Evolutionary conservation across 2,797 vertebrate species (phyloP).

Genomic region (Lindbergichthys nudifrons): DNA sequence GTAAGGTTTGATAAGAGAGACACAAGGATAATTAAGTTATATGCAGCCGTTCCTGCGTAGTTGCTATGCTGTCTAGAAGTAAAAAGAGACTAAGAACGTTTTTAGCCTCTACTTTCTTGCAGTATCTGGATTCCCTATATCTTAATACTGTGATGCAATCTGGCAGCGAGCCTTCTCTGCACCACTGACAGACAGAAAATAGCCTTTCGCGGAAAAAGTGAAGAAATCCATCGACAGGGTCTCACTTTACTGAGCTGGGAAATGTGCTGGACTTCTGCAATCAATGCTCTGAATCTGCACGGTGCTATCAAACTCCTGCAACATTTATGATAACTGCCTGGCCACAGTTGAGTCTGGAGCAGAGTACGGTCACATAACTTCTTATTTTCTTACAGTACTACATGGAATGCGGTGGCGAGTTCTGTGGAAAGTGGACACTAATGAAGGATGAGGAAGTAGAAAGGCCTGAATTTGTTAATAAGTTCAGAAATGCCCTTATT

Average conservation of each 20-base stretch:
- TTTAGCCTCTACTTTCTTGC: conserved; percentile 9
- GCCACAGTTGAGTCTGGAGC: conserved; percentile 18
- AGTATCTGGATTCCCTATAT: conserved; percentile 29
- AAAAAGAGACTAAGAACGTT: conserved; percentile 8
- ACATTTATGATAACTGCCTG: conserved; percentile 57
- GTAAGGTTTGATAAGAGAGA: conserved; percentile 18
- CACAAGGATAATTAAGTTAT: conserved; percentile 10
- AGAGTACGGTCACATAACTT: conserved; percentile 15
- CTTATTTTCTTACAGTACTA: conserved; percentile 15
- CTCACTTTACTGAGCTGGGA: conserved; percentile 78
- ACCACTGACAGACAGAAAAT: conserved; percentile 42
- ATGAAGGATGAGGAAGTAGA: background rate
- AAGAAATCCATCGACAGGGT: conserved; percentile 71
- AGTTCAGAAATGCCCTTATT: background rate
- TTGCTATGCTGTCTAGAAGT: conserved; percentile 15
- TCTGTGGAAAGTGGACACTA: background rate
- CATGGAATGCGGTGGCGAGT: background rate
- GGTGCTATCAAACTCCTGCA: conserved; percentile 62
- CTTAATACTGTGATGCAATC: conserved; percentile 56
- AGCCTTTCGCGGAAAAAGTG: conserved; percentile 48
- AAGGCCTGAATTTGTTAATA: background rate
- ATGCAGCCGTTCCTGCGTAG: background rate
- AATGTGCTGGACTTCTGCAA: conserved; percentile 76
- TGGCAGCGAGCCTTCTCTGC: conserved; percentile 40
- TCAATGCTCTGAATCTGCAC: conserved; percentile 71